Base-by-base conservation (phyloP, 2,888 invertebrate species). In the Acleris cristana region DNA sequence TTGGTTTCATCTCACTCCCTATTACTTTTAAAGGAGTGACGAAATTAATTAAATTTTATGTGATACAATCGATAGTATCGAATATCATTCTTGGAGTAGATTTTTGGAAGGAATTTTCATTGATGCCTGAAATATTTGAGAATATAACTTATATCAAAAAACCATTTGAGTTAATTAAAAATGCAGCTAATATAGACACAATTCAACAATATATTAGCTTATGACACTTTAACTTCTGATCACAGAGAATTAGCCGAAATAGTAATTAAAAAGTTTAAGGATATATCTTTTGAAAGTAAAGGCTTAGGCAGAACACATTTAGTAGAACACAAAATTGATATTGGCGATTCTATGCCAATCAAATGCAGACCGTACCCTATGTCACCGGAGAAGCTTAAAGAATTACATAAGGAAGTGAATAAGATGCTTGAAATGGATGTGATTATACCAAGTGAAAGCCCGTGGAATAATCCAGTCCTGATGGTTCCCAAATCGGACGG, bases 261-360 rank as follows among this genome's bases (percentile, higher is more conserved):
- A 2, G 18, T 73, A 1, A 56, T 73, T 16, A 14, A 65, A 3
- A 45, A 69, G 21, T 73, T 70, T 65, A 19, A 70, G 2, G 19
- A 59, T 14, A 74, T 74, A 23, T 73, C 70, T 2, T 65, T 54
- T 44, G 63, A 64, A 18, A 2, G 40, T 1, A 69, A 59, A 44
- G 75, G 74, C n/a, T 57, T 75, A 23, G 75, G 74, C 30, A 26
- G 65, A n/a, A 78, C 78, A 7, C 16, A 66, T 40, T 57, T 76
- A 12, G 67, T 75, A 10, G 48, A 49, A 1, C 76, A 78, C 57
- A 51, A 19, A 0, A 78, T 76, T 16, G 70, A 76, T 59, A 78
- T 76, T 3, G 76, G 76, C 0, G 67, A 74, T 19, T 48, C 49
- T n/a, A 12, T n/a, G 26, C 58, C 58, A 6, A 48, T 59, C n/a